A percentile compares a stretch with the other conserved stretches of the same genome.
These are phyloP conservation scores for Varanus salvator DNA, from an alignment of 2,113 vertebrate genomes.

Conservation along the genomic window DNA sequence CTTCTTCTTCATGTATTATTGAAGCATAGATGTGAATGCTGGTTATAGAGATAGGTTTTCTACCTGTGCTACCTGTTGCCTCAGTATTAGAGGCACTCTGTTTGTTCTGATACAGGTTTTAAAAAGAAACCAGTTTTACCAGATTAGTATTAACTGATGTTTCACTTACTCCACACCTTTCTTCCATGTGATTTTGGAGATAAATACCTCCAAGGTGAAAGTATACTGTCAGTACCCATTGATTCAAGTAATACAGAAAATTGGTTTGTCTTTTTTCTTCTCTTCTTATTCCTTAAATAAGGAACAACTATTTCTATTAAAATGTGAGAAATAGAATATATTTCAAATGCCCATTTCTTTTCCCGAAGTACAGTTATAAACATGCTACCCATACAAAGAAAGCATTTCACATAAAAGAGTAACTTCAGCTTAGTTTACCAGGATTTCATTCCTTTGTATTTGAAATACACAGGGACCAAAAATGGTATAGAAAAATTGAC, in stretches of 20 bases:
- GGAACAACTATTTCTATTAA: not conserved
- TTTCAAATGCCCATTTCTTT: not conserved
- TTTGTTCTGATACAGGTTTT: too few relatives aligned
- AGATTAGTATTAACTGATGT: too few relatives aligned
- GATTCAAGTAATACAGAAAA: not conserved
- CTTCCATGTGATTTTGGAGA: not conserved
- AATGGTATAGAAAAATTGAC: conserved; percentile 53
- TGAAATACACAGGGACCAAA: conserved; percentile 53
- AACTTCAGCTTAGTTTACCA: conserved; percentile 35
- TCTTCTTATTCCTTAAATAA: not conserved
- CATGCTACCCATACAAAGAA: not conserved
- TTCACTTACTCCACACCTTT: too few relatives aligned
- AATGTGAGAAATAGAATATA: not conserved
- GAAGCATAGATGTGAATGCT: too few relatives aligned
- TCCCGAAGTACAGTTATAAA: conserved; percentile 31
- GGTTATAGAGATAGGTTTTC: too few relatives aligned
- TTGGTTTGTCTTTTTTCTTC: not conserved
- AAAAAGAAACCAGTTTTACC: too few relatives aligned
- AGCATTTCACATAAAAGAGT: conserved; percentile 22
- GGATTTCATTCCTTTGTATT: conserved; percentile 40
- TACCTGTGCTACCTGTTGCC: too few relatives aligned
- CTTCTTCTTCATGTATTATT: too few relatives aligned
- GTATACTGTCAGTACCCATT: not conserved
- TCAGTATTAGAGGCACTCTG: too few relatives aligned
- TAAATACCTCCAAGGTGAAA: not conserved